phyloP scores from a whole-genome alignment of 2,113 vertebrate genomes.

The Brachionichthys hirsutus region DNA sequence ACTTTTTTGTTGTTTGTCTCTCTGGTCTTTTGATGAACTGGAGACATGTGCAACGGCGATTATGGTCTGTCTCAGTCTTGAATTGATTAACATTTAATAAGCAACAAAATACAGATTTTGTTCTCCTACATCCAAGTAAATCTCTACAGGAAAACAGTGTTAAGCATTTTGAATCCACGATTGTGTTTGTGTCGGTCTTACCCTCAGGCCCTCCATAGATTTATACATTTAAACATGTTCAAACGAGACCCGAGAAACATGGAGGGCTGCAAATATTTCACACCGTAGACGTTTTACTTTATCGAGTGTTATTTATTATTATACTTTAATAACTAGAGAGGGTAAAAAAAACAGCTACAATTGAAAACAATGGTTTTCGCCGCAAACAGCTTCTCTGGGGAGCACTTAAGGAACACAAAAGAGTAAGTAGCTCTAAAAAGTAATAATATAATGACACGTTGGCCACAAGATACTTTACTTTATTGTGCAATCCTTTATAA shows the following conservation, averaged over 20 bases:
- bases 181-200: too few species aligned
- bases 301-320: constrained; percentile 1
- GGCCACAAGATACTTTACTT: background rate
- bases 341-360: constrained; percentile 5
- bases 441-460: constrained; percentile 8
- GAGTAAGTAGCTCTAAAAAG: constrained; percentile 13
- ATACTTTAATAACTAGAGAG: background rate
- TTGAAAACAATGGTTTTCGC: constrained; percentile 9
- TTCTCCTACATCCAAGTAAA: too few species aligned
- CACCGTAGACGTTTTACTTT: background rate
- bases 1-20: too few species aligned
- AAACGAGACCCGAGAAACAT: background rate
- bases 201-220: background rate
- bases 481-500: constrained; percentile 4
- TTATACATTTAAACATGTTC: background rate
- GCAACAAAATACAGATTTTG: too few species aligned
- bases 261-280: background rate
- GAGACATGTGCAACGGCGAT: too few species aligned
- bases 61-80: too few species aligned
- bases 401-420: constrained; percentile 7
- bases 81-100: too few species aligned
- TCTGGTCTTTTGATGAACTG: too few species aligned
- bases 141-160: too few species aligned
- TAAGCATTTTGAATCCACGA: too few species aligned
- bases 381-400: constrained; percentile 11